phyloP scores from a whole-genome alignment of 2,113 vertebrate species.

The Plecturocebus donacophilus region DNA sequence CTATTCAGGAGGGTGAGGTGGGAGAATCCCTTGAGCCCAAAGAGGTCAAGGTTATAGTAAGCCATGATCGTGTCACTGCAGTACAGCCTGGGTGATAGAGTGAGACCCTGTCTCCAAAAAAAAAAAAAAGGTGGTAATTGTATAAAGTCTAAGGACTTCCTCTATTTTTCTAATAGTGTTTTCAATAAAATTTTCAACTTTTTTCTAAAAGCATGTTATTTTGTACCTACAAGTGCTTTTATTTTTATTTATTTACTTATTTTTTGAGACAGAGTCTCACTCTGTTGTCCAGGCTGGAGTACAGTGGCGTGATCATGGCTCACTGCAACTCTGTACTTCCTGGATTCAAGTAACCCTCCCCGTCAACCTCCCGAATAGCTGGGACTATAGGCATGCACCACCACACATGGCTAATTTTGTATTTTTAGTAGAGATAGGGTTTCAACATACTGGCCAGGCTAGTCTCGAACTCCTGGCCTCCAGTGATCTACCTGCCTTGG shows the following conservation, averaged over 20 bases:
- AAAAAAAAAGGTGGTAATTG: background rate
- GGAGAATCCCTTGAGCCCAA: too few relatives aligned
- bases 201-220: background rate
- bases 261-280: background rate
- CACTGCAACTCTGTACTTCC: background rate
- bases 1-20: too few relatives aligned
- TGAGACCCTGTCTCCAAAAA: too few relatives aligned
- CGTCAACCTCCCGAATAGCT: too few relatives aligned
- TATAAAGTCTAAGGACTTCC: background rate
- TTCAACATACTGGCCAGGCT: too few relatives aligned
- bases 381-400: too few relatives aligned
- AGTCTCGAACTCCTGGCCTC: background rate
- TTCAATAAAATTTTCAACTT: slow-evolving; percentile 26
- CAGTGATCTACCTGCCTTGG: background rate
- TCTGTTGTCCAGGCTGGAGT: background rate
- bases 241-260: background rate
- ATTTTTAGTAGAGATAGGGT: too few relatives aligned
- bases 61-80: too few relatives aligned
- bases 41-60: too few relatives aligned
- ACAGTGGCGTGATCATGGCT: background rate
- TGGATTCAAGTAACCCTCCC: too few relatives aligned
- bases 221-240: background rate
- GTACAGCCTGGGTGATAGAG: too few relatives aligned
- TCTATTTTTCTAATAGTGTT: background rate
- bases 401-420: too few relatives aligned